These are phyloP conservation scores for zebrafish (Danio rerio) DNA, from an alignment of 2,113 vertebrate genomes.

Conservation along the genomic window DNA sequence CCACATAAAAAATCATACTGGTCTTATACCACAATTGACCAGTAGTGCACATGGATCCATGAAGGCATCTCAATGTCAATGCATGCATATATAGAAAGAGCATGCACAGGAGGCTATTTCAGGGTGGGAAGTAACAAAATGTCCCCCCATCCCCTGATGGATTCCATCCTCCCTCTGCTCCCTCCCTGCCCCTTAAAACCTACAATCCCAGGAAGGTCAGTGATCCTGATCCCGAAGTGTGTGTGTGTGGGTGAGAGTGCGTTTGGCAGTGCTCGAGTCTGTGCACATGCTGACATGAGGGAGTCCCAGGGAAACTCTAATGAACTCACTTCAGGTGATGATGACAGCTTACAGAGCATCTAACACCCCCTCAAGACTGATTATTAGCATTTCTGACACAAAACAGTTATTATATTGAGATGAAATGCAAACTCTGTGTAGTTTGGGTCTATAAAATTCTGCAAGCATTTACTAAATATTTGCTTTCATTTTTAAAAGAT, in stretches of 20 bases:
- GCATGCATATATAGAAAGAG: slow-evolving; percentile 24
- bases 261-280: background rate
- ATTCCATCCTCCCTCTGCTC: background rate
- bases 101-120: slow-evolving; percentile 45
- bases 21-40: no score
- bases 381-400: no score
- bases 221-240: slow-evolving; percentile 22
- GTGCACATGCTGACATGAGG: slow-evolving; percentile 30
- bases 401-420: no score
- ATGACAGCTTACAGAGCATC: background rate
- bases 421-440: no score
- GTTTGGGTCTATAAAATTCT: no score
- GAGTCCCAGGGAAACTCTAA: slow-evolving; percentile 48
- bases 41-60: no score
- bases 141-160: background rate
- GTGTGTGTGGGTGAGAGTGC: slow-evolving; percentile 4
- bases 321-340: slow-evolving; percentile 27
- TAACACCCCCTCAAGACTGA: no score
- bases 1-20: no score
- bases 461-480: no score
- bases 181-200: background rate
- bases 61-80: background rate
- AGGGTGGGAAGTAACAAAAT: slow-evolving; percentile 47
- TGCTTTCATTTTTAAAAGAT: no score
- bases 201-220: slow-evolving; percentile 9